Evolutionary conservation across 2,888 invertebrate species (phyloP).

Genomic region (Lasioglossum marginatum): DNA sequence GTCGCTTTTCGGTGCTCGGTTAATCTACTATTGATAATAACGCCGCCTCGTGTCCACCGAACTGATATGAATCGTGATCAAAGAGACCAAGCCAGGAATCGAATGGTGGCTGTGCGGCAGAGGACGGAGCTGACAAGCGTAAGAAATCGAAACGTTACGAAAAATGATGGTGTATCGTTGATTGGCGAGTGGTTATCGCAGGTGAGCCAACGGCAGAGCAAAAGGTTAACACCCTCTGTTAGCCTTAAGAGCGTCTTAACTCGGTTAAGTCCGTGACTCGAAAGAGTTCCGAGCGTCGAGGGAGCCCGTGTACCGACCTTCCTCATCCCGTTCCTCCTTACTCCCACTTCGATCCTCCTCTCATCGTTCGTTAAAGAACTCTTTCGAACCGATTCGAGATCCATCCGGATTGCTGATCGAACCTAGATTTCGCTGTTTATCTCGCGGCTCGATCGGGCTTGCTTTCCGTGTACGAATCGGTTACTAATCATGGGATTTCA

Average conservation of each 20-base stretch:
- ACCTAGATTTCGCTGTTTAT: neutral
- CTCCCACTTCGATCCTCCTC: neutral
- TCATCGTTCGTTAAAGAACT: constrained; percentile 6
- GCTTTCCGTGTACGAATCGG: neutral
- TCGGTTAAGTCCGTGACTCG: constrained; percentile 75
- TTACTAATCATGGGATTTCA: neutral
- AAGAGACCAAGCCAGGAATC: neutral
- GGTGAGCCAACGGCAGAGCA: constrained; percentile 71
- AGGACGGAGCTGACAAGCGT: constrained; percentile 17
- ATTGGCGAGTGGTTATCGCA: constrained; percentile 72
- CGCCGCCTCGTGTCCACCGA: neutral
- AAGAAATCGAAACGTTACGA: constrained; percentile 73
- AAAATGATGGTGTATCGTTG: constrained; percentile 73
- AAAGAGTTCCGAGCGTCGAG: constrained; percentile 62
- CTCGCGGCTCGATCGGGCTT: too few species aligned
- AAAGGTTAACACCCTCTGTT: constrained; percentile 80
- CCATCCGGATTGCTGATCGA: neutral
- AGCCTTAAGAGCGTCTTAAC: constrained; percentile 75
- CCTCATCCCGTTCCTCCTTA: constrained; percentile 19
- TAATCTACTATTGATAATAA: neutral
- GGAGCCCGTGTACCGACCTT: constrained; percentile 12
- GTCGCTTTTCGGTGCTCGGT: too few species aligned
- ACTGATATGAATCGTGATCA: neutral
- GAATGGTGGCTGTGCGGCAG: neutral
- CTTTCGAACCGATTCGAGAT: constrained; percentile 10